Evolutionary conservation across 2,888 invertebrate genomes (phyloP).

Genomic region (Myathropa florea): DNA sequence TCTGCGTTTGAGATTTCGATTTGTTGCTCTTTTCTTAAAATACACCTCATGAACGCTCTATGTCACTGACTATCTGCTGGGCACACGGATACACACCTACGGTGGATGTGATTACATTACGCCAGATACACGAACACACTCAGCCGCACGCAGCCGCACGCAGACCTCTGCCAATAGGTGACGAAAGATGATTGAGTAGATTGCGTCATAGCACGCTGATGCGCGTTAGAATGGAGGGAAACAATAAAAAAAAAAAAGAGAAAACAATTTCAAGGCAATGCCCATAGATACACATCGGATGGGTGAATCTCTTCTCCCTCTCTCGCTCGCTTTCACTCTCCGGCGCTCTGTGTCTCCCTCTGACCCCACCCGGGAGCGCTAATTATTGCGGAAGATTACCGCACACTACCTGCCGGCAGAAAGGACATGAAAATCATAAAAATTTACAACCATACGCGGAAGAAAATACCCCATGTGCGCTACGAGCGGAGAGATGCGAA

Average conservation of each 20-base stretch:
- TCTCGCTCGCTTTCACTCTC: not conserved
- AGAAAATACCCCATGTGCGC: not conserved
- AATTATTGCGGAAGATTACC: constrained; percentile 9
- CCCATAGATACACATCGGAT: not conserved
- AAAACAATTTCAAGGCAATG: not conserved
- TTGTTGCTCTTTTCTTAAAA: not conserved
- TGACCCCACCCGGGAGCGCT: not conserved
- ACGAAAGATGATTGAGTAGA: not conserved
- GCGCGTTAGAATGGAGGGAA: not conserved
- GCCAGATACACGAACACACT: not conserved
- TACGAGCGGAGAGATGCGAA: too few species aligned
- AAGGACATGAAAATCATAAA: not conserved
- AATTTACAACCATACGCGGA: constrained; percentile 1
- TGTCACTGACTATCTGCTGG: not conserved
- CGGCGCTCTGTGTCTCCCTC: not conserved
- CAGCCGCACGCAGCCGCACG: not conserved
- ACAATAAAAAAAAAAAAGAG: not conserved
- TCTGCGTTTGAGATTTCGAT: not conserved
- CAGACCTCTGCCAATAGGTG: not conserved
- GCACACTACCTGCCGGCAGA: not conserved
- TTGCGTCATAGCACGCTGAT: not conserved
- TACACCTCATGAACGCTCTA: not conserved
- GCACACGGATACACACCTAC: not conserved
- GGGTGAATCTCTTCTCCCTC: not conserved
- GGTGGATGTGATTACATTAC: not conserved